phyloP scores from a whole-genome alignment of 1,140 invertebrate species.

The Drosophila lini region DNA sequence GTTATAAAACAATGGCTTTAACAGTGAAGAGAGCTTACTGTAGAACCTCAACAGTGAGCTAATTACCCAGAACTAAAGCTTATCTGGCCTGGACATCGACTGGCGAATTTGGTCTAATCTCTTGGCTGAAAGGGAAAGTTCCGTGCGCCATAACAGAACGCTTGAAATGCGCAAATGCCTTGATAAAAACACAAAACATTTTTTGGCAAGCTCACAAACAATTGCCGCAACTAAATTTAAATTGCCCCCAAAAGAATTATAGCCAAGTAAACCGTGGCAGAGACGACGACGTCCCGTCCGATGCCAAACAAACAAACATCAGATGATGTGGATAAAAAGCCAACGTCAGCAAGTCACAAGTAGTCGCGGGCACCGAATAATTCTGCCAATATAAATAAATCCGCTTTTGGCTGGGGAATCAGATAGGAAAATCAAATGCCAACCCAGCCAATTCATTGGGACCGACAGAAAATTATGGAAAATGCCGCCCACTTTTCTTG shows the following conservation, averaged over 20 bases:
- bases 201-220: conserved; percentile 49
- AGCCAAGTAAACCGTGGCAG: conserved; percentile 37
- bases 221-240: conserved; percentile 52
- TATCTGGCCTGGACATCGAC: conserved; percentile 25
- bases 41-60: conserved; percentile 25
- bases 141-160: conserved; percentile 13
- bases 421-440: conserved; percentile 53
- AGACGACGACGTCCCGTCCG: neutral
- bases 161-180: conserved; percentile 38
- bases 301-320: conserved; percentile 36
- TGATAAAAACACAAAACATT: conserved; percentile 39
- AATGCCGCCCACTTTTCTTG: conserved; percentile 53
- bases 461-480: conserved; percentile 48
- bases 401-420: conserved; percentile 36
- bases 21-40: conserved; percentile 13
- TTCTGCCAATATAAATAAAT: conserved; percentile 60
- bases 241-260: conserved; percentile 51
- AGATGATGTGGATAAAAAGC: conserved; percentile 35
- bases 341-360: conserved; percentile 62
- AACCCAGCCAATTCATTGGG: conserved; percentile 44
- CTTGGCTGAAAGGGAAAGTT: conserved; percentile 28
- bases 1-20: conserved; percentile 19
- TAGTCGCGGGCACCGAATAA: conserved; percentile 33
- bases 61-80: conserved; percentile 21
- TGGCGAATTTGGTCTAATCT: conserved; percentile 38